Evolutionary conservation across 2,113 vertebrate genomes (phyloP).

Genomic region (Cebus imitator): DNA sequence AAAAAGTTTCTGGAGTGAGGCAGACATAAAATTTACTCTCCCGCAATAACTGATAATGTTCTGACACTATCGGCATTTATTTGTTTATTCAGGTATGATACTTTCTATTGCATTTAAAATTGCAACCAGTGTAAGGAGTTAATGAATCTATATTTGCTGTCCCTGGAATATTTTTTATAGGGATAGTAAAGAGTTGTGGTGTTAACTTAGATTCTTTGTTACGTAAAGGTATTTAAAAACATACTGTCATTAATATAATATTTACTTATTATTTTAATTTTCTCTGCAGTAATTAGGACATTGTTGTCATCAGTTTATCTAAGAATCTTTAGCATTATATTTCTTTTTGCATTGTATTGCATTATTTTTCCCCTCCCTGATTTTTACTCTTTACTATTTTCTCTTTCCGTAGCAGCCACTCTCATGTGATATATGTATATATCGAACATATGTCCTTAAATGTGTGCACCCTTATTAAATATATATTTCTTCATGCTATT

Average conservation of each 20-base stretch:
- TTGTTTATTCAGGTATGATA: background rate
- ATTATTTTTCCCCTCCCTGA: background rate
- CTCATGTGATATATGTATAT: background rate
- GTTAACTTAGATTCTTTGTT: background rate
- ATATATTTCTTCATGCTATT: background rate
- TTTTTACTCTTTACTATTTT: background rate
- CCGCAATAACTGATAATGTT: background rate
- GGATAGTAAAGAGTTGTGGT: background rate
- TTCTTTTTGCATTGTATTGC: background rate
- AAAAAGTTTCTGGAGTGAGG: conserved; percentile 46
- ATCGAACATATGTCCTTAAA: background rate
- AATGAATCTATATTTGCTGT: background rate
- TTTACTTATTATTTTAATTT: background rate
- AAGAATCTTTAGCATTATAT: background rate
- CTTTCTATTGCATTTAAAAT: background rate
- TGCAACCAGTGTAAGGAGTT: background rate
- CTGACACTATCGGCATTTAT: background rate
- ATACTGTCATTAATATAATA: background rate
- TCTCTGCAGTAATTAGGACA: background rate
- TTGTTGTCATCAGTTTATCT: background rate
- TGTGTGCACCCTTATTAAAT: background rate
- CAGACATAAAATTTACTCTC: conserved; percentile 1
- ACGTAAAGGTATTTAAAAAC: background rate
- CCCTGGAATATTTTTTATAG: background rate
- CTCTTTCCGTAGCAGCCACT: background rate